These are phyloP conservation scores for Adelosebastes latens DNA, from an alignment of 2,797 vertebrate genomes.

Conservation along the genomic window DNA sequence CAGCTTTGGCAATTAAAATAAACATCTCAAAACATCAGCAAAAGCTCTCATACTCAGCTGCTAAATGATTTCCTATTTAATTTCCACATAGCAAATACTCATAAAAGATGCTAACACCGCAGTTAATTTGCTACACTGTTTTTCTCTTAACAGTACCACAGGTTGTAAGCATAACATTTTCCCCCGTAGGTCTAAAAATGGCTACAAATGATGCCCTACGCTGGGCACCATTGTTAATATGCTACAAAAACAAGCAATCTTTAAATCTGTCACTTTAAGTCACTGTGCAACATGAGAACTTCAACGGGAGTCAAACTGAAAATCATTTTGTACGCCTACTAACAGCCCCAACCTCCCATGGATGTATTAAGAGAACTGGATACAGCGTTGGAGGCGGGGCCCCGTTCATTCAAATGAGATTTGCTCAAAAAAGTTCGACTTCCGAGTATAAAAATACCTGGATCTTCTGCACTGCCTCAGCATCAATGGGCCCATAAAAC, in stretches of 20 bases:
- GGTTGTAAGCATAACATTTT: slow-evolving; percentile 36
- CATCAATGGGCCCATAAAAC: too few species aligned
- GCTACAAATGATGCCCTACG: slow-evolving; percentile 47
- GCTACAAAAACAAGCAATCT: slow-evolving; percentile 61
- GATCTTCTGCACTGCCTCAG: too few species aligned
- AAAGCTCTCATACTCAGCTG: slow-evolving; percentile 50
- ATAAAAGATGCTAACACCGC: slow-evolving; percentile 48
- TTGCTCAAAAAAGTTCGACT: too few species aligned
- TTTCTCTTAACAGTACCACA: slow-evolving; percentile 27
- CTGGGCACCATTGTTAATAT: slow-evolving; percentile 24
- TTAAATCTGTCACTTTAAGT: not conserved
- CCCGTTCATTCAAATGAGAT: too few species aligned
- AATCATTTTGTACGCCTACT: not conserved
- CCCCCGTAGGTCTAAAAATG: slow-evolving; percentile 41
- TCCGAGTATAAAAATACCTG: too few species aligned
- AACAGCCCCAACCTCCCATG: too few species aligned
- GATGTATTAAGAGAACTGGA: too few species aligned
- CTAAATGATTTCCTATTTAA: slow-evolving; percentile 43
- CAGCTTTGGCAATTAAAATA: slow-evolving; percentile 59
- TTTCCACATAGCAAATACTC: slow-evolving; percentile 45
- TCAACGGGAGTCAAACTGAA: slow-evolving; percentile 30
- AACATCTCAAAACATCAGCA: slow-evolving; percentile 52
- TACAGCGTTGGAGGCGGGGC: too few species aligned
- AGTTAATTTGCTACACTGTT: slow-evolving; percentile 49
- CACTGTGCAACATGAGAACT: slow-evolving; percentile 15